A percentile compares a stretch with the other conserved stretches of the same genome.
These are phyloP conservation scores for Drosophila simulans DNA, from an alignment of 1,140 invertebrate species.

Conservation along the genomic window DNA sequence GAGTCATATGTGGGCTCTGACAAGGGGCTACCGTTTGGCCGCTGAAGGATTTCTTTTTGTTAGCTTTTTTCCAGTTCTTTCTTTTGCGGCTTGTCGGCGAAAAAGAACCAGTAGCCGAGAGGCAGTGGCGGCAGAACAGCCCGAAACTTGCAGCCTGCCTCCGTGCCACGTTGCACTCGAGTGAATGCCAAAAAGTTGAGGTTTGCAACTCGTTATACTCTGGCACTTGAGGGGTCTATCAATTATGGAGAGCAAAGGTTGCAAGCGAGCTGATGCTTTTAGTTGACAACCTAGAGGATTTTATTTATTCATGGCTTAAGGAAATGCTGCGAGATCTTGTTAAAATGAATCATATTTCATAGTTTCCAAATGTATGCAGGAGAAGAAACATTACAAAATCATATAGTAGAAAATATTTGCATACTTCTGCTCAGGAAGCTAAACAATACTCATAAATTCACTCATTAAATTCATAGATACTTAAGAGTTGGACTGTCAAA, in stretches of 20 bases:
- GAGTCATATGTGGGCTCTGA: slow-evolving; percentile 57
- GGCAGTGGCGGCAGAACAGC: slow-evolving; percentile 55
- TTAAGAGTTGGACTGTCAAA: too few species aligned
- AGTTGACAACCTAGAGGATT: neutral
- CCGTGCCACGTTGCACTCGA: slow-evolving; percentile 75
- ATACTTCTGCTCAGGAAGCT: too few species aligned
- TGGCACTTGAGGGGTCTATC: slow-evolving; percentile 22
- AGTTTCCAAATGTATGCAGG: neutral
- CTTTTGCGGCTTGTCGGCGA: slow-evolving; percentile 64
- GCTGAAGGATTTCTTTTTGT: slow-evolving; percentile 36
- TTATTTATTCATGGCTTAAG: neutral
- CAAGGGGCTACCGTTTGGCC: slow-evolving; percentile 72
- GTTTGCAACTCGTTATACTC: slow-evolving; percentile 47
- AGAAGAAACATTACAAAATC: too few species aligned
- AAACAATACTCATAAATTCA: too few species aligned
- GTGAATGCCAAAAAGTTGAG: slow-evolving; percentile 63
- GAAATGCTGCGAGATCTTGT: neutral
- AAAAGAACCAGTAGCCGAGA: slow-evolving; percentile 71
- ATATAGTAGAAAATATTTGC: neutral
- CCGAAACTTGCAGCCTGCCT: slow-evolving; percentile 48
- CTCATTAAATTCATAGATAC: too few species aligned
- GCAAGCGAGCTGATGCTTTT: neutral
- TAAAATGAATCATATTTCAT: neutral
- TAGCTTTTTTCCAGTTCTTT: slow-evolving; percentile 29
- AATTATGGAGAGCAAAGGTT: slow-evolving; percentile 18